Conservation (phyloP, 2,797 vertebrate genomes). For the Sebastes vulpes region DNA sequence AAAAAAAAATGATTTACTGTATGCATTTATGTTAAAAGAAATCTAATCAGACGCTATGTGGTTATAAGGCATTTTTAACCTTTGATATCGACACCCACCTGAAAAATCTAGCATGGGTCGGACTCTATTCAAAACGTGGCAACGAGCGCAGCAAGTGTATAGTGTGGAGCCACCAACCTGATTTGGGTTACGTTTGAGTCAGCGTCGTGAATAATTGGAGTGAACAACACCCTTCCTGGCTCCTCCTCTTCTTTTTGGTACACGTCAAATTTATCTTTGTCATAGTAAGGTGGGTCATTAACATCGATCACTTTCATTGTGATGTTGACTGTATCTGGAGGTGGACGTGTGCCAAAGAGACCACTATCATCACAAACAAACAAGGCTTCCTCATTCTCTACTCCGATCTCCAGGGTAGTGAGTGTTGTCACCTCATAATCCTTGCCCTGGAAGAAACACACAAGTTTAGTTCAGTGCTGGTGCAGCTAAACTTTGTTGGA, state of each 20-base stretch:
- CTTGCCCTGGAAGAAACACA: conserved; percentile 75
- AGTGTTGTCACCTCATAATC: conserved; percentile 63
- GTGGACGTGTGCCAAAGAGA: fast-evolving
- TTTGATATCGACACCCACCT: background rate
- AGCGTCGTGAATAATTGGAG: conserved; percentile 73
- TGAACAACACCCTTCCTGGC: conserved; percentile 78
- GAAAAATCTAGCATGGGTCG: background rate
- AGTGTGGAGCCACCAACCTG: conserved; percentile 72
- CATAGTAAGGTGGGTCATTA: conserved; percentile 84
- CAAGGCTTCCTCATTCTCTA: conserved; percentile 82
- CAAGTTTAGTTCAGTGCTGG: background rate
- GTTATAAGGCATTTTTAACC: background rate
- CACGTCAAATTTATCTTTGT: conserved; percentile 1
- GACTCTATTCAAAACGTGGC: background rate
- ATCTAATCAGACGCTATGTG: too few species aligned
- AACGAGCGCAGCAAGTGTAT: background rate
- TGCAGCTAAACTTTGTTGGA: background rate
- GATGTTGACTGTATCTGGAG: conserved; percentile 36
- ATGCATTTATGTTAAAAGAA: background rate
- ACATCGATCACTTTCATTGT: conserved; percentile 70
- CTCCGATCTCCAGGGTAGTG: conserved; percentile 66
- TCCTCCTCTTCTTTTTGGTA: conserved; percentile 78
- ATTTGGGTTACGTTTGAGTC: conserved; percentile 64
- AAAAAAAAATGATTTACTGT: background rate
- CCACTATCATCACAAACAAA: conserved; percentile 64